Percentiles rank a stretch among this genome's conserved stretches.
Evolutionary conservation across 1,140 invertebrate species (phyloP).

Genomic region (Drosophila orena): DNA sequence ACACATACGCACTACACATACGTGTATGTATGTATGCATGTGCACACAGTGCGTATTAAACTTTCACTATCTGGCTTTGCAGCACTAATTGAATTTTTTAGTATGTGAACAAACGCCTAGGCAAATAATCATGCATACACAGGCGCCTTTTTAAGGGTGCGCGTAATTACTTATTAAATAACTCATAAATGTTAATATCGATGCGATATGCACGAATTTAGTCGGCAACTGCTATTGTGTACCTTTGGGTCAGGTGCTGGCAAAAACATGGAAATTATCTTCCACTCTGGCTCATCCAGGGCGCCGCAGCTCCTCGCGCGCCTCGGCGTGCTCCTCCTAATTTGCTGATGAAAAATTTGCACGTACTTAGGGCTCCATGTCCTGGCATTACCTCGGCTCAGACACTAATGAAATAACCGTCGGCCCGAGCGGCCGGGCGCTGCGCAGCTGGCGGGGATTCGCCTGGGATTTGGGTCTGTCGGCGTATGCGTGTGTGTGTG

Average conservation of each 20-base stretch:
- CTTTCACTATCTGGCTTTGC: conserved; percentile 74
- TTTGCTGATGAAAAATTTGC: conserved; percentile 76
- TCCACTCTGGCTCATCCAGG: conserved; percentile 48
- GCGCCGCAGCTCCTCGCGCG: neutral
- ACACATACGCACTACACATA: too few species aligned
- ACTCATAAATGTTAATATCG: conserved; percentile 78
- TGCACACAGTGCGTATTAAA: conserved; percentile 41
- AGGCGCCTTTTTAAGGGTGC: neutral
- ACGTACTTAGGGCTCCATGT: conserved; percentile 61
- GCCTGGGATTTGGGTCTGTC: conserved; percentile 17
- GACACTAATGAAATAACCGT: conserved; percentile 78
- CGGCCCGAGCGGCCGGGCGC: neutral
- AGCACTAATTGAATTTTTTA: conserved; percentile 75
- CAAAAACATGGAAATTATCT: conserved; percentile 59
- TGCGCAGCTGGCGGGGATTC: neutral
- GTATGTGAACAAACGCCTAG: conserved; percentile 31
- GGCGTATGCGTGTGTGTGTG: too few species aligned
- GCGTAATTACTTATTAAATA: conserved; percentile 74
- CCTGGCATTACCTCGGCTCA: conserved; percentile 57
- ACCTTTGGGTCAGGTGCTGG: neutral
- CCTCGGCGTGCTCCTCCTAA: conserved; percentile 55
- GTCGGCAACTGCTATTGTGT: neutral
- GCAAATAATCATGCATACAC: conserved; percentile 7
- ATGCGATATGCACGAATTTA: conserved; percentile 49
- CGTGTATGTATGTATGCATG: too few species aligned